Evolutionary conservation across 2,888 invertebrate genomes (phyloP).

Genomic region (Agrilus cyanescens): DNA sequence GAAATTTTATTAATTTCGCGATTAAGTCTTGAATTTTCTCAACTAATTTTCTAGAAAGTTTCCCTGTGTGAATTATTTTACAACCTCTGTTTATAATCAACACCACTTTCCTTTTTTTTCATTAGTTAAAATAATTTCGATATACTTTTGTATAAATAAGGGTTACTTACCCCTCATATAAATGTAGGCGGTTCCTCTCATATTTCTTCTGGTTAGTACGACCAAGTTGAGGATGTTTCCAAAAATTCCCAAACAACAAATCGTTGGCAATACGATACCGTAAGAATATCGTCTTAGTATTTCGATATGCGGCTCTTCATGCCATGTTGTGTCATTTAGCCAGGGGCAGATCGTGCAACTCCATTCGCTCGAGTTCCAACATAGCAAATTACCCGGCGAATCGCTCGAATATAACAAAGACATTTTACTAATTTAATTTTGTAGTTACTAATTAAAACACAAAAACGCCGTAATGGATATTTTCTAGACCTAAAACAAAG

Average conservation of each 20-base stretch:
- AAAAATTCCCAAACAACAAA: conserved; percentile 60
- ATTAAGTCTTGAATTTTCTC: too few species aligned
- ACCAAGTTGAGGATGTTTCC: conserved; percentile 69
- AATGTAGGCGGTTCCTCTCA: conserved; percentile 69
- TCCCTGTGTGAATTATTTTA: too few species aligned
- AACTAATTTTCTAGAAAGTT: too few species aligned
- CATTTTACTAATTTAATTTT: conserved; percentile 18
- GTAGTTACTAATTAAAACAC: too few species aligned
- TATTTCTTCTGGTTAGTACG: conserved; percentile 63
- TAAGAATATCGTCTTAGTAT: conserved; percentile 48
- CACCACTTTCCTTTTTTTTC: too few species aligned
- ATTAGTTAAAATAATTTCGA: too few species aligned
- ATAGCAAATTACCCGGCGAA: conserved; percentile 26
- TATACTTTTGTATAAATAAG: too few species aligned
- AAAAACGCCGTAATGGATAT: too few species aligned
- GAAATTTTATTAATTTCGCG: too few species aligned
- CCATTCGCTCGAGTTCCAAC: conserved; percentile 25
- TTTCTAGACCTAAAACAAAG: too few species aligned
- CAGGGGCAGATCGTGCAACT: conserved; percentile 29
- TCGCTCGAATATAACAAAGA: conserved; percentile 34
- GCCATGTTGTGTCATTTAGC: conserved; percentile 25
- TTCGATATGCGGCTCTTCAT: conserved; percentile 49
- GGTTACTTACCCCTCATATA: conserved; percentile 58
- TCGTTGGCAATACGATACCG: conserved; percentile 54
- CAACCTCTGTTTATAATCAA: too few species aligned